phyloP scores from a whole-genome alignment of 2,888 invertebrate species.

The Muscina levida region DNA sequence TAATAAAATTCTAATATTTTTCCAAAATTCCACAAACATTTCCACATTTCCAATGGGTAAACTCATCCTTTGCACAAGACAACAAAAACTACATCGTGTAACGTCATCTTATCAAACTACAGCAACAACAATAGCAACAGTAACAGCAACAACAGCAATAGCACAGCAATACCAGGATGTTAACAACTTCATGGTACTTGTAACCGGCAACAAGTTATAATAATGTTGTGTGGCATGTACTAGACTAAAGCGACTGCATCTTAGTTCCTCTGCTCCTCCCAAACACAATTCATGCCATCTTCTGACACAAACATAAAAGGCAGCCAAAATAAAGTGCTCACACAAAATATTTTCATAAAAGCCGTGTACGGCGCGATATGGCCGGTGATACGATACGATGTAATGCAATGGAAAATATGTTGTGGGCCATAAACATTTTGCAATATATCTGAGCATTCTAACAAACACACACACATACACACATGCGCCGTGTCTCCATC shows the following conservation, averaged over 20 bases:
- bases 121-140: background rate
- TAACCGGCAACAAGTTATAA: slow-evolving; percentile 47
- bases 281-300: slow-evolving; percentile 23
- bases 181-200: slow-evolving; percentile 57
- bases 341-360: slow-evolving; percentile 37
- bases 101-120: slow-evolving; percentile 26
- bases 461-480: too few relatives aligned
- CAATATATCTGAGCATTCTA: background rate
- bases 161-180: slow-evolving; percentile 45
- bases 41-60: slow-evolving; percentile 21
- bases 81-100: slow-evolving; percentile 7
- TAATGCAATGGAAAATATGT: slow-evolving; percentile 37
- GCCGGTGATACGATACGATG: background rate
- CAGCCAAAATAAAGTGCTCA: slow-evolving; percentile 37
- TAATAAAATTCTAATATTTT: too few relatives aligned
- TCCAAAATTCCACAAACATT: too few relatives aligned
- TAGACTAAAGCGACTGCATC: slow-evolving; percentile 7
- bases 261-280: background rate
- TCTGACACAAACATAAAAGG: slow-evolving; percentile 22
- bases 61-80: background rate
- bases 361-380: slow-evolving; percentile 16
- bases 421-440: slow-evolving; percentile 45
- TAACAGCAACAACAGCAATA: background rate
- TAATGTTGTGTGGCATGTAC: slow-evolving; percentile 24
- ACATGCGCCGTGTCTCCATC: too few relatives aligned